These are phyloP conservation scores for Microtus montanus DNA, from an alignment of 2,113 vertebrate species.

Conservation along the genomic window DNA sequence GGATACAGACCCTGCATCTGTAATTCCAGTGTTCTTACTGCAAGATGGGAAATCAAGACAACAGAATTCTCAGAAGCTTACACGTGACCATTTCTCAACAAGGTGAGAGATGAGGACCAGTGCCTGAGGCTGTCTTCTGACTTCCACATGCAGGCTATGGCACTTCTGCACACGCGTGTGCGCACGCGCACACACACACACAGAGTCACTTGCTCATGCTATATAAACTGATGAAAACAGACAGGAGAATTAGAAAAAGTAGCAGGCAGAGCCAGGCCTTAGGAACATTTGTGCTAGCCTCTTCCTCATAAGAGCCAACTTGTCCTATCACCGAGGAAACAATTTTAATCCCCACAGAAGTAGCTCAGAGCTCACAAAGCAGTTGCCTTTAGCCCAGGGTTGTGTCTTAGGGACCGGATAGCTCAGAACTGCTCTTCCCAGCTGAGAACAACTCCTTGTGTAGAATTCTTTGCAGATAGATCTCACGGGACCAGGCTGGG, in stretches of 20 bases:
- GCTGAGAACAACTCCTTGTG: not conserved
- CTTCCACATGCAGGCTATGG: not conserved
- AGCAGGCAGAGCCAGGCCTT: not conserved
- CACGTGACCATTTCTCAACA: not conserved
- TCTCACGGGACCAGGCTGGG: not conserved
- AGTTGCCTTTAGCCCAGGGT: not conserved
- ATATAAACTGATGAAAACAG: not conserved
- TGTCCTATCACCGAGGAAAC: not conserved
- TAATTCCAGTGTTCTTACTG: too few relatives aligned
- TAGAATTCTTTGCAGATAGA: not conserved
- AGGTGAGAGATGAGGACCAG: not conserved
- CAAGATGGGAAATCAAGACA: not conserved
- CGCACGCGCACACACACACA: not conserved
- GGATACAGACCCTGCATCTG: not conserved
- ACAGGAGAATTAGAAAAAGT: not conserved
- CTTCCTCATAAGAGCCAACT: not conserved
- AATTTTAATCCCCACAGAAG: constrained; percentile 44
- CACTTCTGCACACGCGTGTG: not conserved
- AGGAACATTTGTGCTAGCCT: not conserved
- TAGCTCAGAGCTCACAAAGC: not conserved
- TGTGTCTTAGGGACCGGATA: not conserved
- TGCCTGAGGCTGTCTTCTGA: not conserved
- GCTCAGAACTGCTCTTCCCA: not conserved
- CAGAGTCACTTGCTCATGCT: too few relatives aligned
- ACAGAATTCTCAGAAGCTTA: not conserved